Base-by-base conservation (phyloP, 2,888 invertebrate species). In the Plebejus melissa region DNA sequence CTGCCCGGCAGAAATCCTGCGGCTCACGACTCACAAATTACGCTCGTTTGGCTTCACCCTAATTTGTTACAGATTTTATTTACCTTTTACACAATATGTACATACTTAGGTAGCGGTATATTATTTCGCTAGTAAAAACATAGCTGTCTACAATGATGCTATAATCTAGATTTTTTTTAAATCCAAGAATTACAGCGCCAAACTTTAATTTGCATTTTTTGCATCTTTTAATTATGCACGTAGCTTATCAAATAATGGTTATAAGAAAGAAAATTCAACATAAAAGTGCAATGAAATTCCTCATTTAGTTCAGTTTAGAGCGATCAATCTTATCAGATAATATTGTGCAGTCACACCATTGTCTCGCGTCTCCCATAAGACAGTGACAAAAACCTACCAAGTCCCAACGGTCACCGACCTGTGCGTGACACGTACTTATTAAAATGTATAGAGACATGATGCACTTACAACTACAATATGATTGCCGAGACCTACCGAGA, bases 251-350 rank as follows among this genome's bases (percentile, higher is more conserved):
- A 38, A 38, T 38, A 38, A 38, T 38, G 38, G 46, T 54, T 54
- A 16, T 54, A 16, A 54, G 9, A 46, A 46, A 54, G 16, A 54
- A 54, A 54, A 54, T 54, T 16, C 16, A 54, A 54, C 54, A 54
- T 3, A 60, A 60, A 58, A 11, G 60, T 41, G 22, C 41, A 71
- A 71, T 22, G n/a, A 71, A 71, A 50, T 46, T 41, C 58, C 58
- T 65, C 46, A 4, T 60, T 60, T 60, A 60, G 28, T 60, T 60
- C 28, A 38, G 69, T 38, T 38, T 16, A 38, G 28, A 69, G 69
- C 69, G 69, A 75, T 75, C 50, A 74, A 75, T 79, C 74, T 77
- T 74, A 74, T 74, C 77, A 78, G 76, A 76, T 77, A 77, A 54
- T 58, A 22, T 22, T 22, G 28, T 60, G 60, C 60, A 60, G 72